A percentile compares a stretch with the other conserved stretches of the same genome.
phyloP scores from a whole-genome alignment of 2,797 vertebrate species.

The Gila robusta region DNA sequence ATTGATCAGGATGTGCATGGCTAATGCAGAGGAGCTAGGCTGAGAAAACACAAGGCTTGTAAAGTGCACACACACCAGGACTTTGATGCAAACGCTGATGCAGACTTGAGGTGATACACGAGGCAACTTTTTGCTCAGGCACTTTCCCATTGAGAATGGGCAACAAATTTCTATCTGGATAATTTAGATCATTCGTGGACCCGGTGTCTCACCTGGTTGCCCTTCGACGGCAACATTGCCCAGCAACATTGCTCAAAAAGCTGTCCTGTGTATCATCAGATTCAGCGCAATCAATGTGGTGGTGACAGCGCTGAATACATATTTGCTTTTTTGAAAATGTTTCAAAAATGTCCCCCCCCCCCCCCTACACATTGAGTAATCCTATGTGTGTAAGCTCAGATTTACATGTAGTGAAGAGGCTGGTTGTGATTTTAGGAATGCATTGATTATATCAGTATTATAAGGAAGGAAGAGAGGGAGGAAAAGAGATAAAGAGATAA shows the following conservation, averaged over 20 bases:
- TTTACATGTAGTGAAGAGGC: constrained; percentile 67
- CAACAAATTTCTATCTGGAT: too few species aligned
- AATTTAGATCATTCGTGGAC: too few species aligned
- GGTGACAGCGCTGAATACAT: background rate
- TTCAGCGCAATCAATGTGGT: constrained; percentile 65
- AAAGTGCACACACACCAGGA: constrained; percentile 22
- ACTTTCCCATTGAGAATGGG: too few species aligned
- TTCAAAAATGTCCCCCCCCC: too few species aligned
- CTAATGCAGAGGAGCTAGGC: constrained; percentile 61
- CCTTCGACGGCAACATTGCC: too few species aligned
- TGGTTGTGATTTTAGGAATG: constrained; percentile 64
- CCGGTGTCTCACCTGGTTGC: too few species aligned
- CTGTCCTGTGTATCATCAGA: constrained; percentile 2
- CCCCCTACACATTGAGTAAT: constrained; percentile 51
- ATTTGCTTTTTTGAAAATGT: constrained; percentile 3
- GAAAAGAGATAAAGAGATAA: background rate
- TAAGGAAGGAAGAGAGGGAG: background rate
- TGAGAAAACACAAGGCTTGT: constrained; percentile 62
- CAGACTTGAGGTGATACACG: constrained; percentile 42
- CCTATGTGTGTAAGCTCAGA: constrained; percentile 48
- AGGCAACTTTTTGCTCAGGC: too few species aligned
- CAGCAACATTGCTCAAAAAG: too few species aligned
- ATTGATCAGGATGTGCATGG: constrained; percentile 61
- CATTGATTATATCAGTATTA: constrained; percentile 63
- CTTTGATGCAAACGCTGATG: constrained; percentile 52